A percentile compares a stretch with the other conserved stretches of the same genome.
phyloP scores from a whole-genome alignment of 2,888 invertebrate species.

The Scelioninae gen. 1 region DNA sequence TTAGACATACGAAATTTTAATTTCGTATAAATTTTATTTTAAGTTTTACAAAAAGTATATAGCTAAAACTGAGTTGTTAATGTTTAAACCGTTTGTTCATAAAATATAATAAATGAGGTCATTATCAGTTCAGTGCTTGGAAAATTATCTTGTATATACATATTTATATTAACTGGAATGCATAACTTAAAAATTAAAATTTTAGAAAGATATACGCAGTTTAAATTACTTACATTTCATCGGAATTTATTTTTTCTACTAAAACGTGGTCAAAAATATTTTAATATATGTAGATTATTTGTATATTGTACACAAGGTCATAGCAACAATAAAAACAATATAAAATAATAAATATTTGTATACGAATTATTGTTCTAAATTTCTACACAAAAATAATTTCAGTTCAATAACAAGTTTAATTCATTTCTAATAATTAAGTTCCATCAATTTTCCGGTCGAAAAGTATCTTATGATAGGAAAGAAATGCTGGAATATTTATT shows the following conservation, averaged over 20 bases:
- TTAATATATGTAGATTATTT: too few species aligned
- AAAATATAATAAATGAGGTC: not conserved
- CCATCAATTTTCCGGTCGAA: too few species aligned
- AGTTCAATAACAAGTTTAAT: too few species aligned
- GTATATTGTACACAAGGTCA: too few species aligned
- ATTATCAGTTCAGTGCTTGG: not conserved
- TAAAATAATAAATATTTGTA: too few species aligned
- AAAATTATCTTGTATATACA: not conserved
- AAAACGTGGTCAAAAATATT: not conserved
- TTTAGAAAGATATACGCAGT: not conserved
- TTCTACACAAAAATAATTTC: too few species aligned
- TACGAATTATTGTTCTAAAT: too few species aligned
- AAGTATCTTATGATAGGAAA: not conserved
- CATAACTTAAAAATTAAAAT: not conserved
- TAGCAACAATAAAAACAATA: too few species aligned
- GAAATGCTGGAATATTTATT: conserved; percentile 38
- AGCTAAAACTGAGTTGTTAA: not conserved
- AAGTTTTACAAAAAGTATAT: not conserved
- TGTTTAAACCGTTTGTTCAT: not conserved
- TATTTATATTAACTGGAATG: not conserved
- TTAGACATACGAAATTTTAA: too few species aligned
- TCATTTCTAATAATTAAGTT: too few species aligned
- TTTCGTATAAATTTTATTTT: not conserved
- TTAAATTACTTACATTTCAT: not conserved
- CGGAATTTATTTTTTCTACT: not conserved